Conservation (phyloP, 2,888 invertebrate species). For the Neoaliturus tenellus region DNA sequence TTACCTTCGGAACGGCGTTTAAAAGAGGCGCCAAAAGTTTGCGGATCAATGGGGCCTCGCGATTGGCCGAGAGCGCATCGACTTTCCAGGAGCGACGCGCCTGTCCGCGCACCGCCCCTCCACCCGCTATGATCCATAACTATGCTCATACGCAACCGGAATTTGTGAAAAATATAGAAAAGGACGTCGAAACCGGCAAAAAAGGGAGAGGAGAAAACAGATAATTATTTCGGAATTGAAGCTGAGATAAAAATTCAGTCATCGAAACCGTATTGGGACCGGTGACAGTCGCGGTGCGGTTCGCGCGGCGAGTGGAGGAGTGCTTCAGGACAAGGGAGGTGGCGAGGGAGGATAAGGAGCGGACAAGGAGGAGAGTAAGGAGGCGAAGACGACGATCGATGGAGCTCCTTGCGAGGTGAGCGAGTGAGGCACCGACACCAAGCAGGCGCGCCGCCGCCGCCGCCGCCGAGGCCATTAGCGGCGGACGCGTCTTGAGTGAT, state of each 20-base stretch:
- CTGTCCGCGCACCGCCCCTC: conserved; percentile 50
- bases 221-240: conserved; percentile 62
- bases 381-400: conserved; percentile 42
- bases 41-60: conserved; percentile 32
- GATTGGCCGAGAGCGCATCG: conserved; percentile 45
- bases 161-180: conserved; percentile 62
- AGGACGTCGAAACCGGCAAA: conserved; percentile 61
- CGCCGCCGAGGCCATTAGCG: not conserved
- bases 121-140: conserved; percentile 60
- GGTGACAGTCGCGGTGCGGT: conserved; percentile 53
- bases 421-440: conserved; percentile 30
- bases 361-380: conserved; percentile 21
- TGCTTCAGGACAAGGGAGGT: too few species aligned
- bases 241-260: conserved; percentile 62
- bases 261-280: conserved; percentile 62
- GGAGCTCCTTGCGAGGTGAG: conserved; percentile 34
- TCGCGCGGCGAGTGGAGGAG: conserved; percentile 29
- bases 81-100: conserved; percentile 45
- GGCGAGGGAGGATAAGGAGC: too few species aligned
- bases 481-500: too few species aligned
- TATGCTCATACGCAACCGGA: conserved; percentile 62
- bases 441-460: conserved; percentile 33
- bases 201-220: conserved; percentile 61
- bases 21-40: conserved; percentile 55
- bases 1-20: conserved; percentile 36